phyloP scores from a whole-genome alignment of 2,113 vertebrate genomes.

The Bufo gargarizans region DNA sequence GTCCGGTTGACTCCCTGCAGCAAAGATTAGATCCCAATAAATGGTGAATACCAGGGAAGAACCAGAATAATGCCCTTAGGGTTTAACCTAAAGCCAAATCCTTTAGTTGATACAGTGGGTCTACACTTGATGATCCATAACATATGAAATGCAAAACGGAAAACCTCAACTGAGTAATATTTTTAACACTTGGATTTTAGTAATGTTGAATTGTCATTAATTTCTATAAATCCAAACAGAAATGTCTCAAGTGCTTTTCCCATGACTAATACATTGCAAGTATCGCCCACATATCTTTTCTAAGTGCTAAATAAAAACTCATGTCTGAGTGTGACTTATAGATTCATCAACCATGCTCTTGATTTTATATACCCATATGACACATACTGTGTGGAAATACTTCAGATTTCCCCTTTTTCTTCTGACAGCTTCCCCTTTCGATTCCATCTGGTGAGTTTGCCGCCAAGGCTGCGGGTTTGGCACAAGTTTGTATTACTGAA shows the following conservation, averaged over 20 bases:
- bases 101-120: too few species aligned
- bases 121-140: too few species aligned
- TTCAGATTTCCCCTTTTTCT: conserved; percentile 33
- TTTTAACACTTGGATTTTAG: neutral
- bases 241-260: neutral
- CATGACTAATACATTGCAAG: conserved; percentile 27
- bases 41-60: too few species aligned
- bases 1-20: too few species aligned
- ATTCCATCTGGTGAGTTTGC: neutral
- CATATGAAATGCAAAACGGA: neutral
- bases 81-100: too few species aligned
- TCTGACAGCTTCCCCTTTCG: conserved; percentile 26
- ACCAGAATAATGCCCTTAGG: too few species aligned
- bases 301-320: conserved; percentile 55
- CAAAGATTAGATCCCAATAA: too few species aligned
- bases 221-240: neutral
- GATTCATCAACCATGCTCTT: neutral
- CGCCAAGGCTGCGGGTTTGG: neutral
- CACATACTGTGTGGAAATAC: conserved; percentile 16
- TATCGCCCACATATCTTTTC: conserved; percentile 53
- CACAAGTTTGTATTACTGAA: neutral
- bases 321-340: conserved; percentile 1
- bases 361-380: conserved; percentile 1
- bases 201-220: neutral
- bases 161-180: neutral